A percentile compares a stretch with the other conserved stretches of the same genome.
Conservation (phyloP, 2,797 vertebrate species). For the Peromyscus attwateri region DNA sequence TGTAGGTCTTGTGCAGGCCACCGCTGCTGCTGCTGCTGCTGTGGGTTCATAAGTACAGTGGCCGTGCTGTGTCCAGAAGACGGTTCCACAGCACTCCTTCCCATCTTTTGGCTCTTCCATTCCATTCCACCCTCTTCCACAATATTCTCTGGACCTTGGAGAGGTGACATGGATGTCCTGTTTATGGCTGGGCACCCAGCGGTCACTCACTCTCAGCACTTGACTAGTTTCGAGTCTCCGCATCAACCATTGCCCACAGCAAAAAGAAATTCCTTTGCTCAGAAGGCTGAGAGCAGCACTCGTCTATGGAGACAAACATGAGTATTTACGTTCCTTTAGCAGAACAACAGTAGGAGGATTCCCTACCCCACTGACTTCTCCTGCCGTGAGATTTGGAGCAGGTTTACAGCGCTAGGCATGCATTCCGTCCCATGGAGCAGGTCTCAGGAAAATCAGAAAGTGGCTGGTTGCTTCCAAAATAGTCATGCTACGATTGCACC, state of each 20-base stretch:
- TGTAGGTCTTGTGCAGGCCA: not conserved
- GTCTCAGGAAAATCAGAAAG: not conserved
- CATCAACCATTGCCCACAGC: not conserved
- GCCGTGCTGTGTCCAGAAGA: not conserved
- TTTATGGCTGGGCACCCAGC: not conserved
- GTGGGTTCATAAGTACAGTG: not conserved
- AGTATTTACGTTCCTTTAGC: not conserved
- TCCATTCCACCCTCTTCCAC: not conserved
- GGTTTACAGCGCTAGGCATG: not conserved
- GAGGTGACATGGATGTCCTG: not conserved
- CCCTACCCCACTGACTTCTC: not conserved
- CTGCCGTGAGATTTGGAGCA: not conserved
- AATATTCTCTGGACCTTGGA: not conserved
- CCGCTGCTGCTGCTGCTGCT: not conserved
- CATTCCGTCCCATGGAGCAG: not conserved
- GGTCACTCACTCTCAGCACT: not conserved
- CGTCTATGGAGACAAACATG: not conserved
- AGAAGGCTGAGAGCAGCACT: not conserved
- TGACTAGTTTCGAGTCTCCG: not conserved
- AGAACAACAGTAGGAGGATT: not conserved
- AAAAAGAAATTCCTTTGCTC: not conserved
- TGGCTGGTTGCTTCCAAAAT: not conserved
- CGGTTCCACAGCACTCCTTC: not conserved
- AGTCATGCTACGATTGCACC: not conserved
- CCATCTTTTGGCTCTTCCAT: not conserved